Evolutionary conservation across 2,797 vertebrate genomes (phyloP).

Genomic region (Tragelaphus eurycerus): DNA sequence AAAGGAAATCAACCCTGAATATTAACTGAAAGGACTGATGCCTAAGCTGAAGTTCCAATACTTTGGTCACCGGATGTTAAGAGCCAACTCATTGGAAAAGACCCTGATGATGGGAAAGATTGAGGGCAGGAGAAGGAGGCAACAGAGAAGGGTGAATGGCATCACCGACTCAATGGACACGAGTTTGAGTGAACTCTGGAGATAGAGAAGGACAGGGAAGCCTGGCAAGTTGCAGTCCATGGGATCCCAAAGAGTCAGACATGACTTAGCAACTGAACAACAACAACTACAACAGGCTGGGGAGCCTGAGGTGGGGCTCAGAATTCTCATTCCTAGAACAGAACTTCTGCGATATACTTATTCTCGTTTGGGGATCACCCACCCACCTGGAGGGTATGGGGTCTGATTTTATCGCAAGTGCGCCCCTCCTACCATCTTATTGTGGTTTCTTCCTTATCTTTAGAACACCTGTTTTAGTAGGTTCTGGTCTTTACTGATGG

Average conservation of each 20-base stretch:
- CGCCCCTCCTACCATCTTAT: neutral
- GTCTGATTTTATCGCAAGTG: rapidly evolving
- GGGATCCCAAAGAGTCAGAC: neutral
- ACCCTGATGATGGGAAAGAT: neutral
- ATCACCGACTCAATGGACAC: neutral
- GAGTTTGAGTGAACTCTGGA: neutral
- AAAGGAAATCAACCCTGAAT: neutral
- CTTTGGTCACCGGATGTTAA: neutral
- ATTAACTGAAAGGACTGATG: neutral
- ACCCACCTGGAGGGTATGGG: neutral
- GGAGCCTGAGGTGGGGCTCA: neutral
- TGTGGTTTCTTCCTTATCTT: neutral
- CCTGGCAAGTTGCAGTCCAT: neutral
- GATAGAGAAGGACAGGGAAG: neutral
- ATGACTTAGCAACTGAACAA: neutral
- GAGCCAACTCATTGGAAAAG: neutral
- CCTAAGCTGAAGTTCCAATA: neutral
- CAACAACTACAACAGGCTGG: neutral
- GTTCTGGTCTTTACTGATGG: neutral
- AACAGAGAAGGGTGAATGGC: neutral
- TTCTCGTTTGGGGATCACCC: neutral
- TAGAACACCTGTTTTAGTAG: neutral
- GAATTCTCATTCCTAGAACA: neutral
- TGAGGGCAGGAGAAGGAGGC: neutral
- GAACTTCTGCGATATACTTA: neutral